Evolutionary conservation across 2,797 vertebrate genomes (phyloP).

Genomic region (Oryzias sinensis): DNA sequence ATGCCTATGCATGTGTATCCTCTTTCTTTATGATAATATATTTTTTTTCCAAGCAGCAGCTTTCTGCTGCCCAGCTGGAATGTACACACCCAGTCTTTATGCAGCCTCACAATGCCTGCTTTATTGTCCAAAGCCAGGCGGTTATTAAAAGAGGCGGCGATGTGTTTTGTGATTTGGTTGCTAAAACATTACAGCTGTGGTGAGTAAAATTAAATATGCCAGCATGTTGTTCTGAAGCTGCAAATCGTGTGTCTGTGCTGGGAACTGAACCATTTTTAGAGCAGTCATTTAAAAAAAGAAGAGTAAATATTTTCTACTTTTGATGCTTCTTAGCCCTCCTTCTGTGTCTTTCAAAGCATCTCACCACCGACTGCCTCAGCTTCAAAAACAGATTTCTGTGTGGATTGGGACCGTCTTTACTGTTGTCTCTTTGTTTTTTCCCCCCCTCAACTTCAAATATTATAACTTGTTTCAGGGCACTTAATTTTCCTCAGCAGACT

Average conservation of each 20-base stretch:
- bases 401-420: not conserved
- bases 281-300: conserved; percentile 2
- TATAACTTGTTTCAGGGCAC: conserved; percentile 45
- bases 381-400: conserved; percentile 22
- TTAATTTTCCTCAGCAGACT: conserved; percentile 59
- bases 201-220: conserved; percentile 49
- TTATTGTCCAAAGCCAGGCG: conserved; percentile 55
- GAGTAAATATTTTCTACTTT: conserved; percentile 1
- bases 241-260: conserved; percentile 19
- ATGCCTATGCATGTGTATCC: conserved; percentile 23
- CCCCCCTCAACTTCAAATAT: conserved; percentile 60
- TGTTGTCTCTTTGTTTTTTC: conserved; percentile 23
- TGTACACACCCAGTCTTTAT: conserved; percentile 63
- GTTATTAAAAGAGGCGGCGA: conserved; percentile 63
- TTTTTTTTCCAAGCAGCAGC: conserved; percentile 39
- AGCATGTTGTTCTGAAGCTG: conserved; percentile 25
- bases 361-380: conserved; percentile 1
- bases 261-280: conserved; percentile 10
- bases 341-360: not conserved
- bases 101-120: conserved; percentile 44
- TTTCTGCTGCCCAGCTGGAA: conserved; percentile 58
- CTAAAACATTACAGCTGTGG: conserved; percentile 49
- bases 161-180: conserved; percentile 58
- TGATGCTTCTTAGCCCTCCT: conserved; percentile 6
- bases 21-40: conserved; percentile 47